Conservation (phyloP, 2,113 vertebrate species). For the Apeltes quadracus region DNA sequence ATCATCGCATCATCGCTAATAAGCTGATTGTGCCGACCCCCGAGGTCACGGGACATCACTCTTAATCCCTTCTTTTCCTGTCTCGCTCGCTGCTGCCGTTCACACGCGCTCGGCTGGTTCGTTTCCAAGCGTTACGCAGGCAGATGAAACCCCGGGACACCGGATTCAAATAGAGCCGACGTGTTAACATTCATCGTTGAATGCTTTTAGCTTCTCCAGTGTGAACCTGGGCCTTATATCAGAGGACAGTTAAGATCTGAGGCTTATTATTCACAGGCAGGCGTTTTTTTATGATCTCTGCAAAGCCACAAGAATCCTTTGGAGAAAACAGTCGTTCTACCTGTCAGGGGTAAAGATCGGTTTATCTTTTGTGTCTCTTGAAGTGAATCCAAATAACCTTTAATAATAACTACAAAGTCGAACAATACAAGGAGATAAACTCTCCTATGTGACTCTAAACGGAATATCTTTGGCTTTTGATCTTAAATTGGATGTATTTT, state of each 20-base stretch:
- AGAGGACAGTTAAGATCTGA: not conserved
- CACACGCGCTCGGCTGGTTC: conserved; percentile 13
- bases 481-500: too few relatives aligned
- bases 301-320: not conserved
- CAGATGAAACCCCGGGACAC: not conserved
- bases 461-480: not conserved
- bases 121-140: conserved; percentile 45
- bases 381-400: not conserved
- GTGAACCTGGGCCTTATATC: not conserved
- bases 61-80: conserved; percentile 58
- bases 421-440: not conserved
- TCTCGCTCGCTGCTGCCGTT: conserved; percentile 7
- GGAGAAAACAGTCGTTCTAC: too few relatives aligned
- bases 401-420: not conserved
- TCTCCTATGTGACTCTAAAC: not conserved
- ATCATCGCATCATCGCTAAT: conserved; percentile 53
- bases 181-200: not conserved
- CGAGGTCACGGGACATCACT: conserved; percentile 39
- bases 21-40: conserved; percentile 37
- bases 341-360: not conserved
- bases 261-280: not conserved
- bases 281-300: not conserved
- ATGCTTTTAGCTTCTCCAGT: not conserved
- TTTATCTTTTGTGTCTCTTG: not conserved
- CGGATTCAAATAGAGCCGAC: not conserved